Percentiles rank a stretch among this genome's conserved stretches.
phyloP scores from a whole-genome alignment of 2,888 invertebrate species.

The Mimumesa dahlbomi region DNA sequence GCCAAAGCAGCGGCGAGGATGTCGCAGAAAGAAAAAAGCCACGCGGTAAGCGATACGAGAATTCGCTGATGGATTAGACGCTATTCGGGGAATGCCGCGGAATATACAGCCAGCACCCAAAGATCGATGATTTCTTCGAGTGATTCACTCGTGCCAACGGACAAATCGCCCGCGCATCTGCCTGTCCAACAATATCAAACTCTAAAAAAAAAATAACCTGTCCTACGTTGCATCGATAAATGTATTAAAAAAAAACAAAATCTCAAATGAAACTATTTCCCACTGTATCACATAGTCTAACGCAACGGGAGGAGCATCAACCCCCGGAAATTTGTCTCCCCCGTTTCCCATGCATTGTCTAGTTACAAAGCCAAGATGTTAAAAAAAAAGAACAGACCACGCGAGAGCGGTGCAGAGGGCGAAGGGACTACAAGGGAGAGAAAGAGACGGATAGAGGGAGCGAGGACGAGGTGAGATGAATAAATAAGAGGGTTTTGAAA shows the following conservation, averaged over 20 bases:
- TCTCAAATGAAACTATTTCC: too few relatives aligned
- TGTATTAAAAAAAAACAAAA: too few relatives aligned
- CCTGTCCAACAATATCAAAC: too few relatives aligned
- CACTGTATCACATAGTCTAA: too few relatives aligned
- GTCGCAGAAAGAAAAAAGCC: conserved; percentile 13
- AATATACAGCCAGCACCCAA: conserved; percentile 32
- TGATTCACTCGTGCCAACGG: conserved; percentile 18
- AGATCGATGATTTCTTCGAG: conserved; percentile 57
- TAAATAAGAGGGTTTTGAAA: conserved; percentile 79
- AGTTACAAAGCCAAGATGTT: too few relatives aligned
- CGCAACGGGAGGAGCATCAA: too few relatives aligned
- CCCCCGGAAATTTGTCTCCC: too few relatives aligned
- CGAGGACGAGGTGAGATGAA: conserved; percentile 76
- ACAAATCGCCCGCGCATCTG: conserved; percentile 23
- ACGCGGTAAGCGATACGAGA: conserved; percentile 55
- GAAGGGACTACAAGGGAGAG: conserved; percentile 27
- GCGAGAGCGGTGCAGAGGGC: conserved; percentile 26
- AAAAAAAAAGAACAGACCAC: too few relatives aligned
- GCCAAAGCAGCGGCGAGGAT: conserved; percentile 34
- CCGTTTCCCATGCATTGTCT: too few relatives aligned
- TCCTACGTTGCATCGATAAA: too few relatives aligned
- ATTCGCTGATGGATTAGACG: conserved; percentile 63
- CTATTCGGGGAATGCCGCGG: conserved; percentile 58
- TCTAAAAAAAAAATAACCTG: too few relatives aligned
- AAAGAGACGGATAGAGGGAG: conserved; percentile 33